phyloP scores from a whole-genome alignment of 2,113 vertebrate species.

The Camelus dromedarius region DNA sequence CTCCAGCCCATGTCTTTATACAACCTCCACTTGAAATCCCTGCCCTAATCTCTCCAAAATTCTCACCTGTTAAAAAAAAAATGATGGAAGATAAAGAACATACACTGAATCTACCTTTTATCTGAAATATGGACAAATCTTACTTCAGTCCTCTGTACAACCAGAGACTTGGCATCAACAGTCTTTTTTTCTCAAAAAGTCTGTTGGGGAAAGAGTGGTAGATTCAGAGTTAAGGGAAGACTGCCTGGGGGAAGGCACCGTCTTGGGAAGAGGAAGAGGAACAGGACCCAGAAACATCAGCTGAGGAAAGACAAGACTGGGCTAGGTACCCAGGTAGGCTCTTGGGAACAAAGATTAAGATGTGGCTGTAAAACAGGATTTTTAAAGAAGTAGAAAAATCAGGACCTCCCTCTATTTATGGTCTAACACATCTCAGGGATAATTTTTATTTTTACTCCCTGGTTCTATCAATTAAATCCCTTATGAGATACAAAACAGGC shows the following conservation, averaged over 20 bases:
- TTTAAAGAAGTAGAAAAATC: not conserved
- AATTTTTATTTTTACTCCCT: not conserved
- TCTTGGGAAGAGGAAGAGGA: not conserved
- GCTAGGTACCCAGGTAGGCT: not conserved
- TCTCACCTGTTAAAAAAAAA: not conserved
- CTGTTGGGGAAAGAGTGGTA: conserved; percentile 8
- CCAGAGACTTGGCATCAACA: conserved; percentile 20
- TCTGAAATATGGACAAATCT: conserved; percentile 56
- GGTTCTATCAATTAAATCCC: not conserved
- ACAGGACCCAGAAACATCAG: not conserved
- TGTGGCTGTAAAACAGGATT: not conserved
- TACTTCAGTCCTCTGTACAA: conserved; percentile 46
- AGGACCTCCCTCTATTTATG: not conserved
- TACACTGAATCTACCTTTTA: not conserved
- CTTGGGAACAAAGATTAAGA: not conserved
- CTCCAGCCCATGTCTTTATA: not conserved
- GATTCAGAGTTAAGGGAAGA: not conserved
- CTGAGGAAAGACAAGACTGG: not conserved
- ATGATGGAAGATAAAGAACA: not conserved
- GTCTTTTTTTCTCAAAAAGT: conserved; percentile 17
- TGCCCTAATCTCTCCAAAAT: not conserved
- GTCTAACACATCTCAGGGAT: not conserved
- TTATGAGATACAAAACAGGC: not conserved
- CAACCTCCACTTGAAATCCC: not conserved
- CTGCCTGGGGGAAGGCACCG: not conserved